Evolutionary conservation across 2,888 invertebrate genomes (phyloP).

Genomic region (Drosophila atripex): DNA sequence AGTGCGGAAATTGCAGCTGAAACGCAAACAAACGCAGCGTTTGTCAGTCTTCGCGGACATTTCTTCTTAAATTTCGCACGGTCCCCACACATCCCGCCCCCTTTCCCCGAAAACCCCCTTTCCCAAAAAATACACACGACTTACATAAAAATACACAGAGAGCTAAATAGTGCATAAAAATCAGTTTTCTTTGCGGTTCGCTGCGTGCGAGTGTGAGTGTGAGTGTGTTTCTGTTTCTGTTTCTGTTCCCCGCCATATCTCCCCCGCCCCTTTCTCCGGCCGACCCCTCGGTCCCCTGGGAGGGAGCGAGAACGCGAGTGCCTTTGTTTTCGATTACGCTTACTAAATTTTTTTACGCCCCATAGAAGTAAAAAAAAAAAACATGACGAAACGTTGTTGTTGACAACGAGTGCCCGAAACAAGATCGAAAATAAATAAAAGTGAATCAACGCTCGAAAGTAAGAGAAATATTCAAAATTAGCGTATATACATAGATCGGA

Average conservation of each 20-base stretch:
- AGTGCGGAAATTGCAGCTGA: conserved; percentile 72
- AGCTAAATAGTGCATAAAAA: conserved; percentile 78
- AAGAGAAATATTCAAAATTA: conserved; percentile 11
- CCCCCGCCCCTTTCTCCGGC: conserved; percentile 5
- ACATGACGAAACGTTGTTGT: conserved; percentile 66
- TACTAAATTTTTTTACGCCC: conserved; percentile 57
- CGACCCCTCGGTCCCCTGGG: neutral
- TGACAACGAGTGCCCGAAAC: conserved; percentile 54
- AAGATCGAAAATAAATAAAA: conserved; percentile 47
- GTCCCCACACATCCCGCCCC: neutral
- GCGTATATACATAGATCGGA: neutral
- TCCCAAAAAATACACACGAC: conserved; percentile 27
- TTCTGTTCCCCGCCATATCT: neutral
- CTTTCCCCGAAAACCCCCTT: neutral
- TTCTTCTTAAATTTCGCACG: conserved; percentile 64
- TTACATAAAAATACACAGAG: conserved; percentile 45
- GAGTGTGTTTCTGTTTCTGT: conserved; percentile 21
- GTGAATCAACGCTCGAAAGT: conserved; percentile 36
- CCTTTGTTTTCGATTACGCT: conserved; percentile 63
- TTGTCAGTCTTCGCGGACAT: conserved; percentile 50
- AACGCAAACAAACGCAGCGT: conserved; percentile 73
- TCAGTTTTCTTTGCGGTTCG: conserved; percentile 66
- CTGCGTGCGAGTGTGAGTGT: conserved; percentile 16
- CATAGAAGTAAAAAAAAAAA: conserved; percentile 49
- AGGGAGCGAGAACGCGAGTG: conserved; percentile 40